Evolutionary conservation across 2,888 invertebrate species (phyloP), one percentile per base, ranked within the genome.

Genomic region (Amiota mariae): DNA sequence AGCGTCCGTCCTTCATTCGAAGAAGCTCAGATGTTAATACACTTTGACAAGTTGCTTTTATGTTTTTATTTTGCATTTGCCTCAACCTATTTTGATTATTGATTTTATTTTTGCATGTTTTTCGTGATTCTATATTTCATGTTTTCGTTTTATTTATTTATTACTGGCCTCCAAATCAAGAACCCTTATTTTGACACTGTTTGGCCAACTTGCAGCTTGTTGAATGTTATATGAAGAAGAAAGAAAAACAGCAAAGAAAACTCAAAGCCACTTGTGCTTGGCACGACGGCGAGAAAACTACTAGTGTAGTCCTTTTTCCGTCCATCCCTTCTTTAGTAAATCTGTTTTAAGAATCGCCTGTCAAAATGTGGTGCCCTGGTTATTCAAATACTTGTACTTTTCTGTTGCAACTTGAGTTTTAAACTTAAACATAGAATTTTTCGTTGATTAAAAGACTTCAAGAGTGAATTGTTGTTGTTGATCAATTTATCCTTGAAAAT

Each of bases 11-110:
- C 36, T 36, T 36, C 36, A 36, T 36, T 36, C 6, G 36, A 36
- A 36, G 36, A 36, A 36, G 6, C 36, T 36, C 36, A 6, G 36
- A 36, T 36, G 36, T 36, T 36, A 36, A 36, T 36, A 36, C 36
- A 36, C 36, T 36, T 36, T 36, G 36, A 6, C 36, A 36, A 36
- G 36, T 36, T 36, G 36, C 36, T 36, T 24, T 2, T 36, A 36
- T 36, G 36, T 36, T 6, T 6, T 36, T 36, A 6, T 36, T 2
- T 36, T 36, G 6, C 6, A 36, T 85, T 76, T 72, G 48, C 76
- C 76, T 75, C 75, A 76, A 75, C 74, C 75, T 73, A 79, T 78
- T 79, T 72, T 59, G 68, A 73, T 61, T 78, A 78, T 78, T 79
- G 78, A 78, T 78, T 78, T 77, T 79, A 77, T 71, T 18, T 36